phyloP scores from a whole-genome alignment of 2,888 invertebrate species.

The Stratiomys singularior region DNA sequence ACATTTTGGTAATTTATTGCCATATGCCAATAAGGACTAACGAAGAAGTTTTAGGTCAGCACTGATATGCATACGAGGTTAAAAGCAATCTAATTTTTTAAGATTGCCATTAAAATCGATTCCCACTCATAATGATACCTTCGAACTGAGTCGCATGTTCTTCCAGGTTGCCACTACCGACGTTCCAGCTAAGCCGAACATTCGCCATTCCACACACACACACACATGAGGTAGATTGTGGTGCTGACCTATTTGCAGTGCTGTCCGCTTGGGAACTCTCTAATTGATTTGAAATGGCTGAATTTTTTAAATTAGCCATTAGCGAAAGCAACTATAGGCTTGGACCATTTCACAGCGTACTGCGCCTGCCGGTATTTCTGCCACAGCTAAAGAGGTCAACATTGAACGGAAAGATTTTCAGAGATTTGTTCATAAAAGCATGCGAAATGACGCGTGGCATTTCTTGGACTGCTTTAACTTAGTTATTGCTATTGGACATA shows the following conservation, averaged over 20 bases:
- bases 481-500: too few relatives aligned
- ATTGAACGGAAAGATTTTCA: neutral
- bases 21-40: neutral
- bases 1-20: neutral
- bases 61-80: neutral
- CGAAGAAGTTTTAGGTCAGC: neutral
- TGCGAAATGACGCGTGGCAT: neutral
- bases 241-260: slow-evolving; percentile 17
- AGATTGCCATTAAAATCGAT: slow-evolving; percentile 2
- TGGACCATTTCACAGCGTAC: too few relatives aligned
- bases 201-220: neutral
- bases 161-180: neutral
- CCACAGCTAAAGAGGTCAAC: neutral
- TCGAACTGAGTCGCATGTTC: neutral
- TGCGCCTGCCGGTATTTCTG: neutral
- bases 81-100: slow-evolving; percentile 7
- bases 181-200: neutral
- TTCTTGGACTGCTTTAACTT: too few relatives aligned
- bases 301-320: slow-evolving; percentile 6
- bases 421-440: neutral
- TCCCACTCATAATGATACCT: slow-evolving; percentile 5
- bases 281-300: slow-evolving; percentile 30
- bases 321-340: too few relatives aligned
- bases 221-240: neutral
- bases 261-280: neutral